Percentiles rank a stretch among this genome's conserved stretches.
These are phyloP conservation scores for Brenthis daphne DNA, from an alignment of 2,888 invertebrate genomes.

Conservation along the genomic window DNA sequence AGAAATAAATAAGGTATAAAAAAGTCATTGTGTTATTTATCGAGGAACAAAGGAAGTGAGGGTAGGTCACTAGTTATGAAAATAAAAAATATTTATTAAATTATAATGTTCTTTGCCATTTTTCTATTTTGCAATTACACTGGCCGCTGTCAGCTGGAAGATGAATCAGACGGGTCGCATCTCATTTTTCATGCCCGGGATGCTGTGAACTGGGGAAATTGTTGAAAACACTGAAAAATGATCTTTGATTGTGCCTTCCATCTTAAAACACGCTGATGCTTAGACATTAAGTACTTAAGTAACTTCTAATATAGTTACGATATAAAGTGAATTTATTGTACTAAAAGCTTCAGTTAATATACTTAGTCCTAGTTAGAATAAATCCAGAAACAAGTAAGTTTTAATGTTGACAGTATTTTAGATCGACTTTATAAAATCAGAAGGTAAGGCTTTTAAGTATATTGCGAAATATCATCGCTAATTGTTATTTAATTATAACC, in stretches of 20 bases:
- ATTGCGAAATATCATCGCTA: too few species aligned
- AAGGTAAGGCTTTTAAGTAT: too few species aligned
- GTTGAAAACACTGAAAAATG: conserved; percentile 34
- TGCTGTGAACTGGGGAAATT: conserved; percentile 26
- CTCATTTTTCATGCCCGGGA: conserved; percentile 32
- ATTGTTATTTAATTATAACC: too few species aligned
- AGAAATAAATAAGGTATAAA: too few species aligned
- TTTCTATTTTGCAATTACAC: conserved; percentile 27
- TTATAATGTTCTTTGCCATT: conserved; percentile 20
- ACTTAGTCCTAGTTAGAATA: too few species aligned
- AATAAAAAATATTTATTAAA: conserved; percentile 21
- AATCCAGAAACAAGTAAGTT: too few species aligned
- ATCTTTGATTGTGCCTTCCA: conserved; percentile 26
- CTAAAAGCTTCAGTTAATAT: too few species aligned
- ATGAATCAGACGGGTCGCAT: conserved; percentile 31
- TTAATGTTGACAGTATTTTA: too few species aligned
- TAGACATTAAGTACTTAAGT: conserved; percentile 2
- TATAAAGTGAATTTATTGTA: background rate
- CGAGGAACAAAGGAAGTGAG: too few species aligned
- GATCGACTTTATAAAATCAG: too few species aligned
- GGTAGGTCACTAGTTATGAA: background rate
- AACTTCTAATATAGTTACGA: background rate
- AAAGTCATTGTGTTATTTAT: too few species aligned
- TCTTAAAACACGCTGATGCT: conserved; percentile 17
- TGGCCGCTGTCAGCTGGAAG: conserved; percentile 24